phyloP scores from a whole-genome alignment of 2,113 vertebrate genomes.

The Oxyura jamaicensis region DNA sequence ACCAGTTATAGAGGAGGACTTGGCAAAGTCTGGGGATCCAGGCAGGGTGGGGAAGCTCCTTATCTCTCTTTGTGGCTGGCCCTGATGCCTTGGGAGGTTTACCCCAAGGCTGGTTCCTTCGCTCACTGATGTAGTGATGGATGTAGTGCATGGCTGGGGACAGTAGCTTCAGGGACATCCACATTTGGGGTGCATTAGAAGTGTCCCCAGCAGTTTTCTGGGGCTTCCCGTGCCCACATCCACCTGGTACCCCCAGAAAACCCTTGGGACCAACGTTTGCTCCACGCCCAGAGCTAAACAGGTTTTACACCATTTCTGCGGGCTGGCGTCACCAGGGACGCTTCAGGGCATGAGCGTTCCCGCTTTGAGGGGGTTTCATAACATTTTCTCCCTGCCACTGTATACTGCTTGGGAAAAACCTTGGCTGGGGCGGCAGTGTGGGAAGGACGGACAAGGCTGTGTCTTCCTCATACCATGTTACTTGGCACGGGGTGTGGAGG shows the following conservation, averaged over 20 bases:
- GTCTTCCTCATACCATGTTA: neutral
- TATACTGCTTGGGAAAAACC: neutral
- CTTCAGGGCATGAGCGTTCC: neutral
- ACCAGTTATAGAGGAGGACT: too few species aligned
- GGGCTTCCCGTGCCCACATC: neutral
- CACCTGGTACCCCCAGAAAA: neutral
- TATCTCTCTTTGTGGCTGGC: too few species aligned
- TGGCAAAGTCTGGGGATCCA: too few species aligned
- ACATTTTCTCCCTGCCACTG: rapidly evolving
- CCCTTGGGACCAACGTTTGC: rapidly evolving
- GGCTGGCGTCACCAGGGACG: neutral
- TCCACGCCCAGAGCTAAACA: neutral
- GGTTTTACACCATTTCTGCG: neutral
- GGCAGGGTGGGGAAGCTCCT: too few species aligned
- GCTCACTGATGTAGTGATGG: too few species aligned
- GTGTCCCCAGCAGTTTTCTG: neutral
- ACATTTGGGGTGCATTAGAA: too few species aligned
- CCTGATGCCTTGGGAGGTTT: too few species aligned
- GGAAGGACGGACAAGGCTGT: slow-evolving; percentile 26
- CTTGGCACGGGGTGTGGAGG: slow-evolving; percentile 6
- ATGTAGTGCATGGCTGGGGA: too few species aligned
- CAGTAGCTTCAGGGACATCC: too few species aligned
- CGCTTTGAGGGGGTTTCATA: neutral
- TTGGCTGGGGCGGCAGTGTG: neutral
- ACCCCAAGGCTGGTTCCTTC: too few species aligned